Evolutionary conservation across 2,113 vertebrate genomes (phyloP).

Genomic region (Salvator merianae): DNA sequence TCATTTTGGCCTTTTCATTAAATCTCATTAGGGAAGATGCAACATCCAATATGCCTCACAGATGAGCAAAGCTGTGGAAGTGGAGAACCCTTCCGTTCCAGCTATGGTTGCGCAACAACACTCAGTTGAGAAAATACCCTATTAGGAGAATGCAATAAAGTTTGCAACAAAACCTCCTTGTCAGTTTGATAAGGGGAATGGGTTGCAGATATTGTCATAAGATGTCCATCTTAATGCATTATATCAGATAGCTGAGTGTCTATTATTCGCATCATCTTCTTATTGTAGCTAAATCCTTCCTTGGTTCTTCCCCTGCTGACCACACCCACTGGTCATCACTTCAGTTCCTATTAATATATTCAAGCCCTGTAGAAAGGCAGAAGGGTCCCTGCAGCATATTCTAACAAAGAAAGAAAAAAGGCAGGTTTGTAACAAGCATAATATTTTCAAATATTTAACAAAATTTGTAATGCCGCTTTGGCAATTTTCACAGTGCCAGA

Average conservation of each 20-base stretch:
- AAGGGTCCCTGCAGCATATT: not conserved
- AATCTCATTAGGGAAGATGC: conserved; percentile 32
- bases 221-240: not conserved
- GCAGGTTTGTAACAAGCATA: not conserved
- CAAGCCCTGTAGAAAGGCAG: not conserved
- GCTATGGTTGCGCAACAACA: not conserved
- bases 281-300: no score
- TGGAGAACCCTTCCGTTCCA: conserved; percentile 22
- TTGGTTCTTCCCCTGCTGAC: no score
- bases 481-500: not conserved
- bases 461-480: not conserved
- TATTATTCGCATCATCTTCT: no score
- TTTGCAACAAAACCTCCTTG: not conserved
- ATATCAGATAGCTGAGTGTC: no score
- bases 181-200: not conserved
- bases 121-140: not conserved
- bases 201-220: not conserved
- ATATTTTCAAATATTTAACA: conserved; percentile 3
- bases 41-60: conserved; percentile 26
- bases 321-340: not conserved
- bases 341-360: not conserved
- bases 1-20: conserved; percentile 42
- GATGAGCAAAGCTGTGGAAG: rapidly evolving
- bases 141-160: not conserved
- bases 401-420: not conserved